These are phyloP conservation scores for Himantopus leucocephalus DNA, from an alignment of 2,113 vertebrate species.

Conservation along the genomic window DNA sequence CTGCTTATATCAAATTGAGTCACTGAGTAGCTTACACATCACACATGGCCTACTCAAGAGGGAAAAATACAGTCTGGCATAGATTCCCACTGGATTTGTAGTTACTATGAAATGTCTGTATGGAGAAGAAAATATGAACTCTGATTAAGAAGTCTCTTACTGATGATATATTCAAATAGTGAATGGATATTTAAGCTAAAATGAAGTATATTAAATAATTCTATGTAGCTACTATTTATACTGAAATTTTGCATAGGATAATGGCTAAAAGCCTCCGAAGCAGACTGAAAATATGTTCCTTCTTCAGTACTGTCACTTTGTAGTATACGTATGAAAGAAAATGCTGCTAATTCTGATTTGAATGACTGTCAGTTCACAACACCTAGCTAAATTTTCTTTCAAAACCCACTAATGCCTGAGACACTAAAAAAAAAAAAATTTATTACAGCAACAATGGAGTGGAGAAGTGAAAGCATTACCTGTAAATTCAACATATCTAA, in stretches of 20 bases:
- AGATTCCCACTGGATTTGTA: background rate
- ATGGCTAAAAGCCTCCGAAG: background rate
- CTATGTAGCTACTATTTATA: background rate
- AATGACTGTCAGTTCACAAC: background rate
- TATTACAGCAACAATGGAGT: background rate
- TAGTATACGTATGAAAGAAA: background rate
- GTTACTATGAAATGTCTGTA: background rate
- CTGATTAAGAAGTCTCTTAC: background rate
- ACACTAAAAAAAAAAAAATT: background rate
- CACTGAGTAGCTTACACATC: background rate
- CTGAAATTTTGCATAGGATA: background rate
- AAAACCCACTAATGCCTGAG: background rate
- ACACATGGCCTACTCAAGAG: background rate
- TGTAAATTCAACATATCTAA: background rate
- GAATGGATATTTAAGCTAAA: background rate
- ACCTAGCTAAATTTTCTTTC: background rate
- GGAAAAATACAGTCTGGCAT: background rate
- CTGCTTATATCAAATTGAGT: background rate
- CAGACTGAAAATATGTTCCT: background rate
- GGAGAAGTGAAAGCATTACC: background rate
- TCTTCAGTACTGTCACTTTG: background rate
- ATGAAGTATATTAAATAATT: background rate
- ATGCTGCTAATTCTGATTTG: background rate
- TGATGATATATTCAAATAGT: background rate
- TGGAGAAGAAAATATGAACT: background rate